These are phyloP conservation scores for Trididemnum miniatum DNA, from an alignment of 23 tunicate species.

Conservation along the genomic window DNA sequence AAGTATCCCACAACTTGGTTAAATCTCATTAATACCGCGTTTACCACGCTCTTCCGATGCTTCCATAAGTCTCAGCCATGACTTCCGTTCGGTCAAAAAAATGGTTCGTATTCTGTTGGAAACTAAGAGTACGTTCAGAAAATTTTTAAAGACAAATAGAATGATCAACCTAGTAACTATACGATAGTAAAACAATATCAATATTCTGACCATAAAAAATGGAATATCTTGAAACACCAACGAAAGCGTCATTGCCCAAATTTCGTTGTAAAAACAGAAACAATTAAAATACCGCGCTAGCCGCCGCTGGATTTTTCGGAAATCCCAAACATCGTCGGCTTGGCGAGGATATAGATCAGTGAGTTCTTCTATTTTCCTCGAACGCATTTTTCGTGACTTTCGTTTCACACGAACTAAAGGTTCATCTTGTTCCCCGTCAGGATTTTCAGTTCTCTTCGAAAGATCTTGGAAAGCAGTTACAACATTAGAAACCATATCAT, in stretches of 20 bases:
- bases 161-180: neutral
- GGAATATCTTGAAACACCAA: conserved; percentile 73
- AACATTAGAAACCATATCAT: no score
- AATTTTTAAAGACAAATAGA: neutral
- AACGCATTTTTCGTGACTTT: no score
- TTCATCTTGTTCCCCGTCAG: no score
- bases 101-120: neutral
- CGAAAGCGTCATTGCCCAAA: conserved; percentile 57
- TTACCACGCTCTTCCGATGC: neutral
- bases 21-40: no score
- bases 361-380: no score
- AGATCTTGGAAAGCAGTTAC: no score
- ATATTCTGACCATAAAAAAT: conserved; percentile 47
- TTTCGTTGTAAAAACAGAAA: conserved; percentile 76
- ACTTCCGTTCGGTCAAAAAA: neutral
- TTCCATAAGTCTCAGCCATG: neutral
- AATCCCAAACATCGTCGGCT: no score
- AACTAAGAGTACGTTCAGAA: neutral
- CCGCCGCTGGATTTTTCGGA: neutral
- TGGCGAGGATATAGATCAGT: no score
- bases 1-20: no score
- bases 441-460: no score
- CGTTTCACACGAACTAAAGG: no score
- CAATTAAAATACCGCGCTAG: neutral
- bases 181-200: conserved; percentile 53